A percentile compares a stretch with the other conserved stretches of the same genome.
Evolutionary conservation across 2,888 invertebrate genomes (phyloP).

Genomic region (Neoitamus cyanurus): DNA sequence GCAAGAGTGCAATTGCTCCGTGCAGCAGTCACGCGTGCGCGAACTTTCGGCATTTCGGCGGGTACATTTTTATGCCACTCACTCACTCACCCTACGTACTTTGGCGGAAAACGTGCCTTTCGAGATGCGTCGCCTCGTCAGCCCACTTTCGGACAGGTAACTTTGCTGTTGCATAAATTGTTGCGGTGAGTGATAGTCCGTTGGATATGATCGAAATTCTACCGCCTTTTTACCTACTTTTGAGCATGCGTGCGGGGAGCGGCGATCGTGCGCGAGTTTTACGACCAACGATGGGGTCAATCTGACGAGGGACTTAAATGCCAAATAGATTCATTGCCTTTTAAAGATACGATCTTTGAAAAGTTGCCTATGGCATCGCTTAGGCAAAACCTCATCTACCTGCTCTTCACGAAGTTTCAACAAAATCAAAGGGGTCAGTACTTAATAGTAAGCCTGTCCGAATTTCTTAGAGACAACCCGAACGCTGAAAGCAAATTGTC

Average conservation of each 20-base stretch:
- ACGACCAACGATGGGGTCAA: background rate
- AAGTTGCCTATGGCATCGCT: background rate
- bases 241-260: background rate
- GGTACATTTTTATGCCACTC: background rate
- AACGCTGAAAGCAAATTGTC: background rate
- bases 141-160: background rate
- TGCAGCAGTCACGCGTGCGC: background rate
- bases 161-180: background rate
- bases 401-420: background rate
- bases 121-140: background rate
- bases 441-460: background rate
- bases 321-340: background rate
- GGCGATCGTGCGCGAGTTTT: background rate
- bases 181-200: background rate
- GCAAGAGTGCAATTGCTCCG: background rate
- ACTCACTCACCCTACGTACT: background rate
- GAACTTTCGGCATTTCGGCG: background rate
- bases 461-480: background rate
- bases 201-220: background rate
- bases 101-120: background rate
- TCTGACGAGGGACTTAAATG: background rate
- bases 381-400: background rate
- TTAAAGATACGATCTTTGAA: background rate
- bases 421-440: too few species aligned
- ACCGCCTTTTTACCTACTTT: background rate